Conservation (phyloP, 2,888 invertebrate species). For the Pyrgus malvae region DNA sequence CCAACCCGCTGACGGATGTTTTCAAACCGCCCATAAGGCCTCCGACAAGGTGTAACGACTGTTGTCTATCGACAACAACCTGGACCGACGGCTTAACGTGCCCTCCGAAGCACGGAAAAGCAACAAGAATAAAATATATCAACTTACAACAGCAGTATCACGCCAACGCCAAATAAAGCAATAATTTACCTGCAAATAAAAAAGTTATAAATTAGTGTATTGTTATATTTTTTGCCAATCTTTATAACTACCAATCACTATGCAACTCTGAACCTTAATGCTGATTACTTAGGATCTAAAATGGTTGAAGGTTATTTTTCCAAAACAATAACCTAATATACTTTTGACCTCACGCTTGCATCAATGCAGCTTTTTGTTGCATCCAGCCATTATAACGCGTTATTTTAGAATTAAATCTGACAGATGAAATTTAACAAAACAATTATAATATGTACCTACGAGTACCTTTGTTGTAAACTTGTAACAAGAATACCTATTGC, state of each 20-base stretch:
- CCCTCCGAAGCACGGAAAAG: too few species aligned
- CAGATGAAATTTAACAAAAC: too few species aligned
- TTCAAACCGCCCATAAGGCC: too few species aligned
- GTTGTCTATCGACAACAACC: too few species aligned
- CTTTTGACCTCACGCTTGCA: conserved; percentile 2
- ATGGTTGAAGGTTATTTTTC: neutral
- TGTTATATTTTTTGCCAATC: conserved; percentile 44
- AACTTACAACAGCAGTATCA: neutral
- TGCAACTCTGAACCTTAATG: neutral
- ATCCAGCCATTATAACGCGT: neutral
- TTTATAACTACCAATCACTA: conserved; percentile 32
- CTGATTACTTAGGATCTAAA: neutral
- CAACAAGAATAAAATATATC: neutral
- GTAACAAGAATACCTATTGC: too few species aligned
- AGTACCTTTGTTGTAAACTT: too few species aligned
- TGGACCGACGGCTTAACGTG: too few species aligned
- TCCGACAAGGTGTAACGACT: too few species aligned
- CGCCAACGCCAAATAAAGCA: neutral
- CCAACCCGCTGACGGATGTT: too few species aligned
- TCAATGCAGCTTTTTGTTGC: neutral
- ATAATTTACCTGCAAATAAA: conserved; percentile 19
- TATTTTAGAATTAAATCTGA: too few species aligned
- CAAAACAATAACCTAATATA: conserved; percentile 2
- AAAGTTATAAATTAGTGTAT: conserved; percentile 2
- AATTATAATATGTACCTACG: neutral